Percentiles rank a stretch among this genome's conserved stretches.
Conservation (phyloP, 2,888 invertebrate species). For the Noctua janthina region DNA sequence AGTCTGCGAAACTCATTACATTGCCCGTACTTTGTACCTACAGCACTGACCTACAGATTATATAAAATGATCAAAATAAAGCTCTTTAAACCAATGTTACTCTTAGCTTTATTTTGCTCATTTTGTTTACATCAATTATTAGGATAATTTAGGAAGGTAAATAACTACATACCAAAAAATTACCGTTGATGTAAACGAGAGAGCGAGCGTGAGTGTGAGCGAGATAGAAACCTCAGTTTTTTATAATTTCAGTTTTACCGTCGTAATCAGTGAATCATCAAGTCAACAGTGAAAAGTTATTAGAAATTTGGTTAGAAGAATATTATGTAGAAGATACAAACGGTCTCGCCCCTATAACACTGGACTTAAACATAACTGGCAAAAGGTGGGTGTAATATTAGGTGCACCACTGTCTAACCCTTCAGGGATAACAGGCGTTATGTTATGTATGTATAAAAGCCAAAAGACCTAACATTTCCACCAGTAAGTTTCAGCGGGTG, state of each 20-base stretch:
- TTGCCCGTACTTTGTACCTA: neutral
- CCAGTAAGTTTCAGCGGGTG: slow-evolving; percentile 26
- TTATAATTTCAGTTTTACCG: neutral
- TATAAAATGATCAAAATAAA: neutral
- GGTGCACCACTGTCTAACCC: too few relatives aligned
- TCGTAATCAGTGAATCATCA: neutral
- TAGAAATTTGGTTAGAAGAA: neutral
- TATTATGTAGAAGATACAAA: neutral
- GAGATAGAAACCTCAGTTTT: neutral
- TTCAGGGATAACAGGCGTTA: too few relatives aligned
- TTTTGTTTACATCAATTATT: neutral
- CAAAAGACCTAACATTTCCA: neutral
- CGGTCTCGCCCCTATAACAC: neutral
- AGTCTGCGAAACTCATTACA: slow-evolving; percentile 11
- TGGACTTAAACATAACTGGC: too few relatives aligned
- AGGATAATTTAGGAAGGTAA: neutral
- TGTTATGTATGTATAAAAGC: neutral
- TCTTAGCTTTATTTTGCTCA: neutral
- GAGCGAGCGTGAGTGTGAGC: too few relatives aligned
- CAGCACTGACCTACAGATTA: neutral
- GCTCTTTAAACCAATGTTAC: neutral
- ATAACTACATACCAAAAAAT: neutral
- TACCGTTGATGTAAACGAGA: neutral
- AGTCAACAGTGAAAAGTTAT: neutral
- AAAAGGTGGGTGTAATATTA: too few relatives aligned